Evolutionary conservation across 2,888 invertebrate genomes (phyloP), one percentile per base, ranked within the genome.

Genomic region (Nemotelus pantherinus): DNA sequence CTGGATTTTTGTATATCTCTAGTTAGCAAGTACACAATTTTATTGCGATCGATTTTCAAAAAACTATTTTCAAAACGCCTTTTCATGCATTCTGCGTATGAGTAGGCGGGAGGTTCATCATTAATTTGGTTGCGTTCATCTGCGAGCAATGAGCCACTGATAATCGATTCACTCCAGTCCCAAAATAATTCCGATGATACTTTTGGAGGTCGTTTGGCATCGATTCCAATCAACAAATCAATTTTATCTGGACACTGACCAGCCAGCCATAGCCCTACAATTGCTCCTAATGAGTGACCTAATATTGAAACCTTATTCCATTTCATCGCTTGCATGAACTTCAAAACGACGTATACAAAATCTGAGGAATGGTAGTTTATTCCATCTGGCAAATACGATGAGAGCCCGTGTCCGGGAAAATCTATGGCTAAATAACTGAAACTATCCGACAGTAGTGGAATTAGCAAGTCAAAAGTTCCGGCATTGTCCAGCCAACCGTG

Each of bases 401-500:
- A 94, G 3, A 89, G 82, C 0, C 94, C 94, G 85, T 94, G 93
- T 0, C 94, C 93, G 10, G 93, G 93, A 10, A 92, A 87, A 85
- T 93, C 93, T 7, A 93, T 85, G 0, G 93, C 91, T 3, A 94
- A 84, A 78, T 90, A 87, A 2, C 90, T 88, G 5, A 88, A 82
- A 70, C 89, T 84, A 45, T 87, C 84, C 39, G 88, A 85, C 43
- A 94, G 84, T 77, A 91, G 84, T 0, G 93, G 92, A 39, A 91
- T 89, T 53, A 94, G 83, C 0, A 90, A 88, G 85, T 94, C 93
- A 88, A 91, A 95, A 0, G 92, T 90, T 39, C 92, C 92, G 3
- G 93, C 92, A 84, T 94, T 95, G 84, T 95, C 94, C 85, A 91
- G 92, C 93, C 93, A 93, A 0, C 96, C 96, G 83, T 96, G 96